Base-by-base conservation (phyloP, 2,888 invertebrate species). In the Heliconius ethilla region DNA sequence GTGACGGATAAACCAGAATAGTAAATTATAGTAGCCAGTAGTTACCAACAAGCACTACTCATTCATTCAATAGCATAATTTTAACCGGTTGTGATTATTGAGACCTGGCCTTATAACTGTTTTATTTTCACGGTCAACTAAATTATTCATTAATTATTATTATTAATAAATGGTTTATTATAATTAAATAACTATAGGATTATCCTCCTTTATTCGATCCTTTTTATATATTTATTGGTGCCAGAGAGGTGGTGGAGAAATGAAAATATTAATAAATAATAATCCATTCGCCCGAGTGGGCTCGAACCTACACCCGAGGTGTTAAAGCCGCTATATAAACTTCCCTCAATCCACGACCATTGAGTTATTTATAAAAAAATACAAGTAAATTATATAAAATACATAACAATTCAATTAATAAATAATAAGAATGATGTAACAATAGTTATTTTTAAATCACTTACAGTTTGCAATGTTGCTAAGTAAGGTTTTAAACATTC, bases 11-110 rank as follows among this genome's bases (percentile, higher is more conserved):
- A 40, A 15, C 4, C 3, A 5, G 29, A 13, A 66, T 66, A 67
- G 67, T 67, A 40, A 40, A 40, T 67, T 67, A 67, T 69, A 5
- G 25, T 25, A 40, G 13, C n/a, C 15, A 40, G 6, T 25, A 69
- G n/a, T 25, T 40, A 69, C 40, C 25, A 40, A 10, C 25, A 69
- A 6, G 25, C n/a, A 69, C 15, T 25, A 69, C 13, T 69, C 40
- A 45, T 69, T 69, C 69, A 69, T 69, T 69, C 40, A 69, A 45
- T 45, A 69, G 69, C 25, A 40, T 67, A 69, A 69, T 69, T 69
- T 45, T 40, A 69, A 69, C 40, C 40, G 9, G 69, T 69, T 45
- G 40, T 45, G 40, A 69, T 69, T 69, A 69, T 18, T 69, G 40
- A 40, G 67, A 40, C 7, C 6, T 45, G 40, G 9, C 69, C 69